These are phyloP conservation scores for Botia kubotai DNA, from an alignment of 2,797 vertebrate genomes.

Conservation along the genomic window DNA sequence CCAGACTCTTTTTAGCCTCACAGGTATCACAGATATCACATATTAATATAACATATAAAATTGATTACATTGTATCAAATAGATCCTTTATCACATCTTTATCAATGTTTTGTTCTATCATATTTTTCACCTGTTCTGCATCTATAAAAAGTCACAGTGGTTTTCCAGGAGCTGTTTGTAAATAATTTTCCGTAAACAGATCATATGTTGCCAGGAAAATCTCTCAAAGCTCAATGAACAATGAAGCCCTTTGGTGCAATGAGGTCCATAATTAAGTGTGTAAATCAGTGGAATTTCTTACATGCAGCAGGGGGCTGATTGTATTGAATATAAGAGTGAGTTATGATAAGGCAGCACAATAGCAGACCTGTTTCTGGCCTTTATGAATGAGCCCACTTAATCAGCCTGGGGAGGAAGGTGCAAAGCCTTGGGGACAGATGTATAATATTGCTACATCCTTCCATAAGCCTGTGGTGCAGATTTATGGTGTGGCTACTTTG, in stretches of 20 bases:
- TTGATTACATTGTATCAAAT: background rate
- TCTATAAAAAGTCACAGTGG: background rate
- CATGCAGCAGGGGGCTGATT: conserved; percentile 22
- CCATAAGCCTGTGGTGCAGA: conserved; percentile 49
- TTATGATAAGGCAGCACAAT: conserved; percentile 57
- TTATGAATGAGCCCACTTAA: conserved; percentile 56
- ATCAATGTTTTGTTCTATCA: background rate
- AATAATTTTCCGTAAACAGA: background rate
- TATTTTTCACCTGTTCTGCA: background rate
- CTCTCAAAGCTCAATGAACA: background rate
- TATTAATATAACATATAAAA: conserved; percentile 39
- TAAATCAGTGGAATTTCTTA: conserved; percentile 24
- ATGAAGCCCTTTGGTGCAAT: background rate
- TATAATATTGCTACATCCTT: conserved; percentile 57
- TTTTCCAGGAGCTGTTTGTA: background rate
- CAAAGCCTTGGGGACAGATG: conserved; percentile 50
- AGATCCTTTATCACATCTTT: background rate
- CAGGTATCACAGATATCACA: background rate
- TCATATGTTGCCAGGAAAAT: background rate
- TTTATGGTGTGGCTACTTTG: conserved; percentile 63
- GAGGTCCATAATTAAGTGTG: background rate
- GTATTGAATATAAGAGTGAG: conserved; percentile 44
- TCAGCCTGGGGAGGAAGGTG: conserved; percentile 57
- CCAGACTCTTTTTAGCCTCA: conserved; percentile 3
- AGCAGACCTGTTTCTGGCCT: conserved; percentile 37